Percentiles rank a stretch among this genome's conserved stretches.
Evolutionary conservation across 1,140 invertebrate genomes (phyloP).

Genomic region (Dryas iulia): DNA sequence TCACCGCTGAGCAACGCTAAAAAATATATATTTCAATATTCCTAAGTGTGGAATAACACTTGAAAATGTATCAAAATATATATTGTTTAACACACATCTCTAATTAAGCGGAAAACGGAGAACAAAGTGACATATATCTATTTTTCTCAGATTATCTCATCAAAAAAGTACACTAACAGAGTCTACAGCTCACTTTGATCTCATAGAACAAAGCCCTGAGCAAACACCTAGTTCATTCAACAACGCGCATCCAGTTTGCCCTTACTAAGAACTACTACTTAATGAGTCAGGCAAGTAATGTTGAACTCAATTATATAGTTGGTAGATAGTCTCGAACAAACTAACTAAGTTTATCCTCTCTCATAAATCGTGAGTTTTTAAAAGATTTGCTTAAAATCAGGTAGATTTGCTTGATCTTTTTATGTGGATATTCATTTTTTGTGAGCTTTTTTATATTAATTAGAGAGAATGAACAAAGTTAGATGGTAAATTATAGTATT

Average conservation of each 20-base stretch:
- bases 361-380: neutral
- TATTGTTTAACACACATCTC: no score
- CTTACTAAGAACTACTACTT: neutral
- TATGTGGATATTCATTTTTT: neutral
- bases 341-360: neutral
- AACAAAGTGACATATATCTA: no score
- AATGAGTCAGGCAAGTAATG: neutral
- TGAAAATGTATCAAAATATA: no score
- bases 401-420: neutral
- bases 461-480: no score
- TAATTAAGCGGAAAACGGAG: no score
- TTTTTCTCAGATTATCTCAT: no score
- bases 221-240: neutral
- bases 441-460: neutral
- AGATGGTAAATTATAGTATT: no score
- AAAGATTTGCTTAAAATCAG: neutral
- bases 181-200: neutral
- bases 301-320: slow-evolving; percentile 2
- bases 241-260: neutral
- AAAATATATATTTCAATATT: no score
- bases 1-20: no score
- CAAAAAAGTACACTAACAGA: no score
- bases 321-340: neutral
- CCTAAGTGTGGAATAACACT: no score
- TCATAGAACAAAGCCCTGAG: neutral